Evolutionary conservation across 1,140 invertebrate genomes (phyloP).

Genomic region (Tachypleus tridentatus): DNA sequence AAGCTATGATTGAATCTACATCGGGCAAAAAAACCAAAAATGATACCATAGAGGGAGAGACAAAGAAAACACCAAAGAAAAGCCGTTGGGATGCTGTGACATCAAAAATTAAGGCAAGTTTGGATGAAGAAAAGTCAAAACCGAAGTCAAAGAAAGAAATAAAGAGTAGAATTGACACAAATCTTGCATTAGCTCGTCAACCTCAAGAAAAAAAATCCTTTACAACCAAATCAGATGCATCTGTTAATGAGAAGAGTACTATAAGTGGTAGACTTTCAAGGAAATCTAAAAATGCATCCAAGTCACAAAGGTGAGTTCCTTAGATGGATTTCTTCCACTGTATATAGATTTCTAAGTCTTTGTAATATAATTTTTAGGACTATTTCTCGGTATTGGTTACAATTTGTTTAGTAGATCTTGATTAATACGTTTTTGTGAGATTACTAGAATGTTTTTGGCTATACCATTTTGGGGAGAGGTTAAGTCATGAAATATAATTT

Average conservation of each 20-base stretch:
- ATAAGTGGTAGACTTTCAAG: no score
- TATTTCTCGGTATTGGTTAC: no score
- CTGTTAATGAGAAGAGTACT: background rate
- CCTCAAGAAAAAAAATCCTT: background rate
- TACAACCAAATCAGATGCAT: background rate
- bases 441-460: no score
- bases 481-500: no score
- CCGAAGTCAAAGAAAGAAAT: slow-evolving; percentile 32
- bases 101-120: slow-evolving; percentile 30
- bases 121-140: slow-evolving; percentile 28
- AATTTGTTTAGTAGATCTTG: no score
- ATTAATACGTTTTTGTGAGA: no score
- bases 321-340: no score
- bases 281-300: no score
- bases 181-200: slow-evolving; percentile 21
- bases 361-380: no score
- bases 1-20: slow-evolving; percentile 23
- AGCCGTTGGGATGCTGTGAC: slow-evolving; percentile 36
- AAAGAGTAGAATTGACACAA: slow-evolving; percentile 31
- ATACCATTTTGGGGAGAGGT: no score
- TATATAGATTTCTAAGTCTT: no score
- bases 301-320: no score
- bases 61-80: slow-evolving; percentile 27
- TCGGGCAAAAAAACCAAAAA: slow-evolving; percentile 10
- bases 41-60: background rate